Base-by-base conservation (phyloP, 2,888 invertebrate species). In the Habrosyne pyritoides region DNA sequence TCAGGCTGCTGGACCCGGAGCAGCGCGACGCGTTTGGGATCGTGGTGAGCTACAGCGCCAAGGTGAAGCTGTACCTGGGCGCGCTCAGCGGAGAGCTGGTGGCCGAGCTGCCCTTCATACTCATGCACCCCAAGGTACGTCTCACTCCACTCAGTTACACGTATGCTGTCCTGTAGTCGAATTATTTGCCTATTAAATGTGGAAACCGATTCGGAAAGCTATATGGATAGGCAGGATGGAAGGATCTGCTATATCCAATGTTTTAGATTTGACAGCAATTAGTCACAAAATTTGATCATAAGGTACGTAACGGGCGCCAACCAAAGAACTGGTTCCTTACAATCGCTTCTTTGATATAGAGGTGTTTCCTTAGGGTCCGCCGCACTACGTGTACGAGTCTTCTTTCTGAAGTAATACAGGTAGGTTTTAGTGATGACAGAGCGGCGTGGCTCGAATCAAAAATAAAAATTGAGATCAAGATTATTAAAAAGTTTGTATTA, bases 21-120 rank as follows among this genome's bases (percentile, higher is more conserved):
- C 96, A 97, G 74, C 95, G 97, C 61, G 98, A 99, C 86, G 97
- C 97, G 53, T 98, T 99, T 81, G 99, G 99, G 59, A 98, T 99
- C 75, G 96, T 99, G 67, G 98, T 99, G 10, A 98, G 98, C 46
- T 99, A 99, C 93, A 97, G 97, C 56, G 97, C 97, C 42, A 99
- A 98, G 91, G 98, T 98, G 53, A 98, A 98, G 89, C 94, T 99
- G 53, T 98, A 98, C 86, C 94, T 99, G 66, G 98, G 98, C 21
- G 98, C 98, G 51, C 93, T 99, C 66, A 98, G 97, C 59, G 98
- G 99, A 5, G 98, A 99, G 90, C 91, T 99, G 50, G 95, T 96
- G 26, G 98, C 98, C 3, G 98, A 98, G 87, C 89, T 98, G 78
- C 98, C 98, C 47, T 97, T 98, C 89, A 96, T 98, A 64, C 92